Evolutionary conservation across 1,140 invertebrate species (phyloP), one percentile per base, ranked within the genome.

Genomic region (Venturia canescens): DNA sequence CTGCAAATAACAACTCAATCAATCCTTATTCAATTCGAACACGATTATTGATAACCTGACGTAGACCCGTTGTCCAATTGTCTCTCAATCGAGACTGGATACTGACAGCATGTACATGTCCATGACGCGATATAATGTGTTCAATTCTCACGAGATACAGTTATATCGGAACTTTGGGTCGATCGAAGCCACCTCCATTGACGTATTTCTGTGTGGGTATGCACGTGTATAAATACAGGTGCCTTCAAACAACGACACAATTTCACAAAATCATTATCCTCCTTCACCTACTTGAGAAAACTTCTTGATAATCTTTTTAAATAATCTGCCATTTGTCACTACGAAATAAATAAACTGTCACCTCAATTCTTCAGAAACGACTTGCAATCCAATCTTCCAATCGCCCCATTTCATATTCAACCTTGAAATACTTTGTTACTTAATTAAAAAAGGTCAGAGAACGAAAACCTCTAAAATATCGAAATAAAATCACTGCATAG

Each of bases 121-220:
- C 50, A 53, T 53, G 50, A 53, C 50, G 50, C 50, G 50, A 53
- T 53, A 69, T n/a, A 69, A 69, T 69, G 27, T 69, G 29, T 31
- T 31, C 7, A 9, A 69, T 69, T 69, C 66, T 69, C 66, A 69
- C 29, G 66, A 69, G 66, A 69, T 31, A 69, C 60, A 29, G 50
- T 53, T 69, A 27, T 63, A 63, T 63, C 60, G 60, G 50, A 63
- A 63, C n/a, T 63, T 23, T 63, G 13, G 23, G 21, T 27, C 60
- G 26, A 63, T 23, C 60, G 60, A 63, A 63, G 60, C 53, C 38
- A 44, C 38, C 38, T 44, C 38, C 13, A 9, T 44, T 44, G 5
- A 3, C 11, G 38, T 44, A 44, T 44, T 44, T 44, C 38, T 44
- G 7, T n/a, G n/a, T n/a, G n/a, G n/a, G n/a, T 57, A 57, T 5